Evolutionary conservation across 2,113 vertebrate genomes (phyloP).

Genomic region (Lethenteron camtschaticum): DNA sequence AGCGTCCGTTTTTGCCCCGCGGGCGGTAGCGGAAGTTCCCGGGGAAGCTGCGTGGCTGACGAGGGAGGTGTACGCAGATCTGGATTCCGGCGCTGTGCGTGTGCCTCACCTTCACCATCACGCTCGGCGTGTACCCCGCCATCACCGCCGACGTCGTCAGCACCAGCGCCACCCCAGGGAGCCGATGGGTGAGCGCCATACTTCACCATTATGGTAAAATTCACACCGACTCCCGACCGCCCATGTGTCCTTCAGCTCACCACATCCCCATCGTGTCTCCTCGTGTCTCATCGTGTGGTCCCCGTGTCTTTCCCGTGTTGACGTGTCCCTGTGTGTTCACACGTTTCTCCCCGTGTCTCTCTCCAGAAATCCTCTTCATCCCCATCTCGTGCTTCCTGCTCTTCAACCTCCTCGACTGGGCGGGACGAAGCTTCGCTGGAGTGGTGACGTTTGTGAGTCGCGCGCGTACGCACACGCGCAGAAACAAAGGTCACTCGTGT

Average conservation of each 20-base stretch:
- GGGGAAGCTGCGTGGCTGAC: no score
- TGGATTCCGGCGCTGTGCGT: slow-evolving; percentile 56
- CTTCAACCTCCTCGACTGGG: slow-evolving; percentile 48
- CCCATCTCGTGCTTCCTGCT: slow-evolving; percentile 46
- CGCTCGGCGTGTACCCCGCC: slow-evolving; percentile 50
- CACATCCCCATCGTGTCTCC: no score
- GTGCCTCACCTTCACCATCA: slow-evolving; percentile 45
- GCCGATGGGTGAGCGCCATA: background rate
- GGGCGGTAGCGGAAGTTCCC: no score
- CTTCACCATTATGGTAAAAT: accelerated
- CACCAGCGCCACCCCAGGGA: slow-evolving; percentile 10
- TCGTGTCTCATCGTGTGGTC: background rate
- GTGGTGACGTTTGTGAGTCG: slow-evolving; percentile 33
- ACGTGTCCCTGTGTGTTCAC: no score
- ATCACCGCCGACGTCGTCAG: slow-evolving; percentile 38
- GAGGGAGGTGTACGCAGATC: slow-evolving; percentile 21
- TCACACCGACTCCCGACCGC: background rate
- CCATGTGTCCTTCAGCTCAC: background rate
- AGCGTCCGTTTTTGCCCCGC: no score
- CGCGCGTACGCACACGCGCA: no score
- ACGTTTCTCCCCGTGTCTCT: background rate
- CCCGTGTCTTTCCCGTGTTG: background rate
- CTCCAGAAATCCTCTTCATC: slow-evolving; percentile 38
- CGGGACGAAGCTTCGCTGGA: slow-evolving; percentile 37
- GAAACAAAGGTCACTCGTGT: no score